phyloP scores from a whole-genome alignment of 2,888 invertebrate species.

The Apodemia duryi region DNA sequence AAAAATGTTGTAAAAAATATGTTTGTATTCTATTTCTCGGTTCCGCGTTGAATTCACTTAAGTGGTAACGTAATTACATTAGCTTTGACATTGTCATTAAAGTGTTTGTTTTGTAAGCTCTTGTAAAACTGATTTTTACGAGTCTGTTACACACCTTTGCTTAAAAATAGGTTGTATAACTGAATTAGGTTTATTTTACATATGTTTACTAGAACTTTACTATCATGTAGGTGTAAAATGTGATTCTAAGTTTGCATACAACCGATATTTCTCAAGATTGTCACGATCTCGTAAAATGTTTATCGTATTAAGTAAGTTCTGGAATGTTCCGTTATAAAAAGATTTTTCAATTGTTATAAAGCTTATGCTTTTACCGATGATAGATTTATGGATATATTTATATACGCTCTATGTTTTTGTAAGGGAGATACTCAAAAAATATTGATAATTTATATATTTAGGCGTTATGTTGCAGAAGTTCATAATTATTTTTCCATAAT shows the following conservation, averaged over 20 bases:
- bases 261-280: constrained; percentile 60
- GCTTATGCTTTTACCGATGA: not conserved
- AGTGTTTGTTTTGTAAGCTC: constrained; percentile 2
- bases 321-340: constrained; percentile 43
- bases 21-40: too few species aligned
- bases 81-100: too few species aligned
- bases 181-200: constrained; percentile 29
- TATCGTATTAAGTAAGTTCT: constrained; percentile 44
- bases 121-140: constrained; percentile 9
- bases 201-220: constrained; percentile 24
- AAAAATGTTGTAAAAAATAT: too few species aligned
- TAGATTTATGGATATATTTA: not conserved
- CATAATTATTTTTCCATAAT: too few species aligned
- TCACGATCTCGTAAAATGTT: constrained; percentile 54
- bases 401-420: too few species aligned
- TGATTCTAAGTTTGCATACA: constrained; percentile 49
- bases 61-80: too few species aligned
- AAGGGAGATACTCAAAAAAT: too few species aligned
- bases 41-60: too few species aligned
- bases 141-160: not conserved
- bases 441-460: too few species aligned
- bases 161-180: not conserved
- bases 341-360: constrained; percentile 34
- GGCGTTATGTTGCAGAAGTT: too few species aligned
- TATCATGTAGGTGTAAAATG: constrained; percentile 52